Evolutionary conservation across 2,888 invertebrate species (phyloP), one percentile per base, ranked within the genome.

Genomic region (Hipparchia semele): DNA sequence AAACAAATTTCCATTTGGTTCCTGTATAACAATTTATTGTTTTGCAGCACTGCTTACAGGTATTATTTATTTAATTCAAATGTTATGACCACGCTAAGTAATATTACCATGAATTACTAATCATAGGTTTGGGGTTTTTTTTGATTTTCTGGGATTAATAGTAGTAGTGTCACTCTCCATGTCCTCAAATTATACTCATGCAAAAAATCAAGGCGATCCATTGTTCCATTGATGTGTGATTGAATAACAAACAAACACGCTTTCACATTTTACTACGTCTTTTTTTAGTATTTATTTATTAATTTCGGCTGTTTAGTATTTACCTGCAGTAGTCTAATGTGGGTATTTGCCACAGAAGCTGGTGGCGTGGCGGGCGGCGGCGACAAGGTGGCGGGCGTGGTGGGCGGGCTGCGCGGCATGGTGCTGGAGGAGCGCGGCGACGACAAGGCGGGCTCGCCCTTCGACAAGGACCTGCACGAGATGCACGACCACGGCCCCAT

Each of bases 381-480:
- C 12, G 84, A 93, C 76, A 91, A 91, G 77, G 92, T 92, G 73
- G 89, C 87, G 4, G 90, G 91, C 53, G 94, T 92, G 73, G 94
- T 92, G 75, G 85, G 90, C 6, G 91, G 93, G 1, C 83, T 94
- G 77, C 91, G 94, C 71, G 89, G 90, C 59, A 92, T 94, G 90
- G 92, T 89, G 56, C 85, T 94, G 58, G 93, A 93, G 77, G 94
- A 93, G 82, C 88, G 92, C 71, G 81, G 86, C 49, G 94, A 93
- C 66, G 93, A 93, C 80, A 92, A 92, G 83, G 84, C 92, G 23
- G 88, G 87, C 59, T 93, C 93, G 75, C 93, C 93, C 69, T 94
- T 92, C 76, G 93, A 94, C 76, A 93, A 93, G 83, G 93, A 94
- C 82, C 84, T 91, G 73, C 93, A 94, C 78, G 93, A 92, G 78